Base-by-base conservation (phyloP, 2,797 vertebrate genomes). In the Aphelocoma californica region DNA sequence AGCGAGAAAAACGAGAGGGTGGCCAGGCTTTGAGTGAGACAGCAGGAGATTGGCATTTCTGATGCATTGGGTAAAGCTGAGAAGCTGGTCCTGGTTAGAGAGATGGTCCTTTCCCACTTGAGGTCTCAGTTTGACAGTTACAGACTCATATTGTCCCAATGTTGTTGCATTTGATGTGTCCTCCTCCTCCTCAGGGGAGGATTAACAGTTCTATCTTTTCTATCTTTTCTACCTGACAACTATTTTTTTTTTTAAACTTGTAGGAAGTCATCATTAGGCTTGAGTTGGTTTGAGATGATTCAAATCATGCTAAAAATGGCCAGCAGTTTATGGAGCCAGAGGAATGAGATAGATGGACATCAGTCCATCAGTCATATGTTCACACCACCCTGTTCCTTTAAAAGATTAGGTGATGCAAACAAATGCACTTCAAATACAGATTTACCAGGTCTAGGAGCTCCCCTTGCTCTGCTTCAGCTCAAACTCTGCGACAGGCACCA, bases 1-100 rank as follows among this genome's bases (percentile, higher is more conserved):
- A 90, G 87, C 29, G 75, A 89, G 91, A 92, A 94, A 93, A 88
- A 85, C 9, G 83, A 56, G 81, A 90, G 38, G 85, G 56, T 51
- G 81, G 74, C 66, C 60, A 81, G 74, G 84, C 29, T 90, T 62
- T 61, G 86, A 85, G 61, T 15, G 73, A 90, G 71, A 79, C 81
- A 85, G 42, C 32, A 40, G 45, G 64, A 94, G 48, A 81, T 0
- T 60, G 91, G 58, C 31, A 58, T 90, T 88, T 85, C 83, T 93
- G 67, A 64, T 84, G n/a, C 44, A 54, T 54, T 56, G 40, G 79
- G 38, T 25, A 53, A 42, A 86, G 51, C 81, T 83, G 84, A 89
- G 87, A 85, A 78, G 36, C 62, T 1, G 11, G 66, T 69, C 34
- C 65, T 91, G 44, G 17, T 67, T 32, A 42, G 45, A n/a, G 19